Evolutionary conservation across 1,140 invertebrate genomes (phyloP), one percentile per base, ranked within the genome.

Genomic region (Pristionchus pacificus): DNA sequence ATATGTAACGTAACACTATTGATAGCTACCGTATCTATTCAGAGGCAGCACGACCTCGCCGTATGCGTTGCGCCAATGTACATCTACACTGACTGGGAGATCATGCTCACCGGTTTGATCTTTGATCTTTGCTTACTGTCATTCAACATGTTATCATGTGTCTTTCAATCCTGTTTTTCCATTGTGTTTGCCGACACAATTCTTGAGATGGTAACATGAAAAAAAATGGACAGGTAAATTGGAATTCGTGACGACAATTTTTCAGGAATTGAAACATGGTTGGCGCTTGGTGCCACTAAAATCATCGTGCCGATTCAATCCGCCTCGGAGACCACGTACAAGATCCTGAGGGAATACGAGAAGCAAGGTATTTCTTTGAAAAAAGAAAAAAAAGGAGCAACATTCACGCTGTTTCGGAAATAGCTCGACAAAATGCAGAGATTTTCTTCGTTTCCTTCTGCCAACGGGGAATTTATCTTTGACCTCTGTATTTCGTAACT

Each of bases 21-120:
- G n/a, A n/a, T n/a, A n/a, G n/a, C n/a, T n/a, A n/a, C n/a, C n/a
- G 38, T 49, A 49, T 10, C 38, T 27, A 63, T n/a, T 65, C 33
- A n/a, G 15, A 75, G 65, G 25, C 65, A 65, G 24, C 66, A 83
- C 60, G 76, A 83, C 65, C 63, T 82, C 27, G 81, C 84, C 30
- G 80, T 83, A 28, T 83, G 81, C 61, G 71, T 84, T 58, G 81
- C 82, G 6, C 82, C 81, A 55, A 83, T 81, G 80, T 81, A 81
- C 67, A 76, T 79, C 57, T 83, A 83, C 62, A 84, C 81, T 0
- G 81, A 83, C 32, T 84, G 82, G 82, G 78, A 84, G 55, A 83
- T 83, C 27, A 65, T 83, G 72, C 24, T 83, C 2, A 79, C 79
- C 24, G 81, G 81, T 49, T 6, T 10, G 38, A 19, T 19, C 38